Evolutionary conservation across 2,888 invertebrate genomes (phyloP), one percentile per base, ranked within the genome.

Genomic region (Drosophila algonquin): DNA sequence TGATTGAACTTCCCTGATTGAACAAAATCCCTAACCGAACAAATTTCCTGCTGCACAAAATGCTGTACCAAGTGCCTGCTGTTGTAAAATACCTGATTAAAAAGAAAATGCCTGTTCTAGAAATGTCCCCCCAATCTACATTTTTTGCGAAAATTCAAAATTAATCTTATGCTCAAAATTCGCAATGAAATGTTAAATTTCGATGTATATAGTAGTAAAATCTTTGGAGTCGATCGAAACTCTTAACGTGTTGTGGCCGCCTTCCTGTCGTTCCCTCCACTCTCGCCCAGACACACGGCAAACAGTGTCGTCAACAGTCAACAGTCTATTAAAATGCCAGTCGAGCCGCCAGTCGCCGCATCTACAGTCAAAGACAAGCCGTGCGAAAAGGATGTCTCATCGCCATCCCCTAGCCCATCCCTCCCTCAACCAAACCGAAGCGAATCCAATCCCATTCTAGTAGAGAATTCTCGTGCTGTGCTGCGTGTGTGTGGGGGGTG

Each of bases 291-390:
- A 82, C 88, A 77, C 55, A 87, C 51, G 75, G 88, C 72, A 86
- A 87, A 87, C 83, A 83, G 61, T 59, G 84, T 50, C 65, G 84
- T 50, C 63, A 85, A 72, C 60, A 69, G 65, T 79, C 88, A 79
- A 75, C 87, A 81, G 89, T 85, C 85, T 87, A 89, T 85, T 85
- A 89, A 85, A 89, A 85, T 85, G 85, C 85, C 80, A 81, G 81
- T 72, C 88, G 83, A 75, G 75, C 72, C 40, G 40, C 40, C 40
- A 40, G 40, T n/a, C 14, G 75, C 76, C 14, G 75, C 79, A 70
- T 24, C 56, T 27, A 56, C 79, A 71, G 68, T 53, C 59, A 57
- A 71, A 79, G 69, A 68, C 73, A 80, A 81, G 67, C 77, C 82
- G 81, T 81, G 81, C 87, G 79, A 79, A 68, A 67, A 67, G 76